Conservation (phyloP, 2,888 invertebrate species). For the Cancer borealis region DNA sequence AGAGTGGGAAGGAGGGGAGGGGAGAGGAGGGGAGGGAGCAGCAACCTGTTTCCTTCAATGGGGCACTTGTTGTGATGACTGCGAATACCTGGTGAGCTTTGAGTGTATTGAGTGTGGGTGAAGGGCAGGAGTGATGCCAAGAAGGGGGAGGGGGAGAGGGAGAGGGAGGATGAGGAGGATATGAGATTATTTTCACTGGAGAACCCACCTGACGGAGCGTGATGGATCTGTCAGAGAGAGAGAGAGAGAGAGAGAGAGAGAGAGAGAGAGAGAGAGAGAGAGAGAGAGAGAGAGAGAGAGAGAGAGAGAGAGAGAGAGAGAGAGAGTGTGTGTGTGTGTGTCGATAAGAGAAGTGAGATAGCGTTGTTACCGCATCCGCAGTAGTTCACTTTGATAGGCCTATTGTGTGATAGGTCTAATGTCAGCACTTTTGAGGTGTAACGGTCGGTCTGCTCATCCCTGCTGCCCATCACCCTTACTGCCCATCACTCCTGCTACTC, state of each 20-base stretch:
- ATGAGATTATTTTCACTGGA: neutral
- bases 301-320: slow-evolving; percentile 35
- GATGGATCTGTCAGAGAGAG: neutral
- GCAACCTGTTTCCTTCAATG: neutral
- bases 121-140: neutral
- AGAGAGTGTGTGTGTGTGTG: slow-evolving; percentile 13
- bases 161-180: slow-evolving; percentile 26
- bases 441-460: neutral
- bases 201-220: slow-evolving; percentile 26
- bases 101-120: neutral
- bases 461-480: neutral
- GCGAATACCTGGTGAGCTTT: neutral
- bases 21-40: neutral
- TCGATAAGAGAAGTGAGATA: neutral
- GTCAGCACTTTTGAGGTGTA: slow-evolving; percentile 3
- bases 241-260: slow-evolving; percentile 43
- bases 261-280: slow-evolving; percentile 46
- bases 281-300: slow-evolving; percentile 18
- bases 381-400: neutral
- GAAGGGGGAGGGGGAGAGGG: neutral
- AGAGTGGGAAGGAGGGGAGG: neutral
- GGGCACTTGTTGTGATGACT: slow-evolving; percentile 25
- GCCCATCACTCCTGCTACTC: neutral
- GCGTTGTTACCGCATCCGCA: slow-evolving; percentile 42
- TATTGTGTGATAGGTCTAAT: slow-evolving; percentile 4